A percentile compares a stretch with the other conserved stretches of the same genome.
These are phyloP conservation scores for Boloria euphrosyne DNA, from an alignment of 2,888 invertebrate species.

Conservation along the genomic window DNA sequence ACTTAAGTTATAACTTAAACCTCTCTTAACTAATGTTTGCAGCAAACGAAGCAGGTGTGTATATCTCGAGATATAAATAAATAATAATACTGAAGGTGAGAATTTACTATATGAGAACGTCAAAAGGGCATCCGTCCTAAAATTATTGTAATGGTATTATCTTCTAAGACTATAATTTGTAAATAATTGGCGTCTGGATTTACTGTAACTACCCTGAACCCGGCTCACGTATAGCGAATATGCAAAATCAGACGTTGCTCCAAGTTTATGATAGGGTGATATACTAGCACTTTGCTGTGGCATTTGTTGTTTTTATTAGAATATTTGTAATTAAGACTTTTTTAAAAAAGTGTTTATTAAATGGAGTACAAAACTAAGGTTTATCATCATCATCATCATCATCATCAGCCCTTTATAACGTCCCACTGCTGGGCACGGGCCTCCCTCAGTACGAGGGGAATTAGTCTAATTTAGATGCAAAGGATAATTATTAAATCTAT, in stretches of 20 bases:
- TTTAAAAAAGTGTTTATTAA: neutral
- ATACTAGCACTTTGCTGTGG: neutral
- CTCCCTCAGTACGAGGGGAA: too few species aligned
- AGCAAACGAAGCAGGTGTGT: slow-evolving; percentile 25
- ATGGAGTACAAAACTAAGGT: too few species aligned
- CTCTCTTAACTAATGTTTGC: slow-evolving; percentile 8
- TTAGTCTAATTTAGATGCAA: too few species aligned
- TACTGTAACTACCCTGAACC: slow-evolving; percentile 51
- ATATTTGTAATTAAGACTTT: neutral
- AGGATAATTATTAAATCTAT: too few species aligned
- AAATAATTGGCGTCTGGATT: slow-evolving; percentile 58
- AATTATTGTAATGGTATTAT: slow-evolving; percentile 44
- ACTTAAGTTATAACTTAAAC: slow-evolving; percentile 8
- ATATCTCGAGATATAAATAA: slow-evolving; percentile 37
- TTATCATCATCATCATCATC: too few species aligned
- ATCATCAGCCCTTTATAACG: too few species aligned
- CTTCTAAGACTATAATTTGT: slow-evolving; percentile 49
- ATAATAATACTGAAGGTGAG: slow-evolving; percentile 40
- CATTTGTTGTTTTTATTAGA: neutral
- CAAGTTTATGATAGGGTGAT: slow-evolving; percentile 7
- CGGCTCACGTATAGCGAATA: slow-evolving; percentile 40
- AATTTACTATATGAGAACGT: slow-evolving; percentile 41
- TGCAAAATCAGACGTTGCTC: slow-evolving; percentile 39
- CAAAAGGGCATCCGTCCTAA: slow-evolving; percentile 40
- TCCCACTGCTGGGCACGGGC: too few species aligned